Evolutionary conservation across 2,113 vertebrate species (phyloP).

Genomic region (Rhinolophus sinicus): DNA sequence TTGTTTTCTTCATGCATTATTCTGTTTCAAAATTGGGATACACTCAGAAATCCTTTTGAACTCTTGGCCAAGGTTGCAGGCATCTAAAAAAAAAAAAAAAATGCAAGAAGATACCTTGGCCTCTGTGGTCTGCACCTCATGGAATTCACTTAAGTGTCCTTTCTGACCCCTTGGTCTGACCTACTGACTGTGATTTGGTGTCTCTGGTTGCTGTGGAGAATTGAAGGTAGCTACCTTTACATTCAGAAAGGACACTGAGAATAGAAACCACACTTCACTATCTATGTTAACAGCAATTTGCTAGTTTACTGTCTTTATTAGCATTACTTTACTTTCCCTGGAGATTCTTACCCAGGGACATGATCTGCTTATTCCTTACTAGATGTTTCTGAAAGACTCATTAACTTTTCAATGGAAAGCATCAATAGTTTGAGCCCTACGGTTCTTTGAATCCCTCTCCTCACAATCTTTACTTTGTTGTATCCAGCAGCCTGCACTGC

Average conservation of each 20-base stretch:
- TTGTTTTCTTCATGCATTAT: neutral
- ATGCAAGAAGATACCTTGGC: neutral
- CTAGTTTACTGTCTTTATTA: neutral
- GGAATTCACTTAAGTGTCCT: neutral
- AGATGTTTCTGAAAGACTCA: neutral
- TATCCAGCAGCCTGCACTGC: neutral
- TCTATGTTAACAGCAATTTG: neutral
- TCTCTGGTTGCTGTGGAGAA: neutral
- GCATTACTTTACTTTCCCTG: neutral
- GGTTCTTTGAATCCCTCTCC: neutral
- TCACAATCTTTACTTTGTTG: neutral
- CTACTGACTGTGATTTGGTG: neutral
- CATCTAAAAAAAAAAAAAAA: neutral
- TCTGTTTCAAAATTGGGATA: neutral
- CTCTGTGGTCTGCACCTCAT: neutral
- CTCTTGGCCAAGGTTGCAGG: neutral
- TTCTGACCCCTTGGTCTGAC: neutral
- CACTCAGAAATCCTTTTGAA: neutral
- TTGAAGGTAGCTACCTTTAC: neutral
- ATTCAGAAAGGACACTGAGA: neutral
- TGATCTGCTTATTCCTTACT: neutral
- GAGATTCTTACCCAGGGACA: too few relatives aligned
- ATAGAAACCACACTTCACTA: neutral
- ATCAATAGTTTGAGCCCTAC: neutral
- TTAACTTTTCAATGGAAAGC: neutral